A percentile compares a stretch with the other conserved stretches of the same genome.
Conservation (phyloP, 2,888 invertebrate genomes). For the Nesidiocoris tenuis region DNA sequence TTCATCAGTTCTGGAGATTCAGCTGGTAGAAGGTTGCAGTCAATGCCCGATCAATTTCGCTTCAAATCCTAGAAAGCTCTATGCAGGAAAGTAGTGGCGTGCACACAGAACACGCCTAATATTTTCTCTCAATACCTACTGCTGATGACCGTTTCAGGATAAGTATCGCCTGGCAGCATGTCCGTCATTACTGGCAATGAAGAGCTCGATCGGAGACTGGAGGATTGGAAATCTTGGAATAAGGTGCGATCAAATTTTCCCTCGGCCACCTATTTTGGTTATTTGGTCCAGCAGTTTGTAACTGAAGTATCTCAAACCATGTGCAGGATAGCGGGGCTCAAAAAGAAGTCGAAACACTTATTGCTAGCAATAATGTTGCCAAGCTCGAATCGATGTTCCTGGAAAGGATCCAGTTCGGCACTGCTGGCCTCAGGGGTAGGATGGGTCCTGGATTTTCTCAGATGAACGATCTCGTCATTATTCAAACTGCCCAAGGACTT, state of each 20-base stretch:
- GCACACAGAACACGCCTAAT: too few species aligned
- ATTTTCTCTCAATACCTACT: too few species aligned
- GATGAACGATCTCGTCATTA: slow-evolving; percentile 91
- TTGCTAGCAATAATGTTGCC: slow-evolving; percentile 60
- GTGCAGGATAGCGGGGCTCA: slow-evolving; percentile 67
- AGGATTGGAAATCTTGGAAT: slow-evolving; percentile 74
- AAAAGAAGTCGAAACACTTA: slow-evolving; percentile 64
- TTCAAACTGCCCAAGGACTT: slow-evolving; percentile 92
- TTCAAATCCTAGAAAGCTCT: too few species aligned
- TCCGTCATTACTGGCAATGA: slow-evolving; percentile 57
- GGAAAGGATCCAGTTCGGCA: slow-evolving; percentile 79
- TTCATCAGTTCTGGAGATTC: too few species aligned
- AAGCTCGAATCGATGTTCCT: slow-evolving; percentile 66
- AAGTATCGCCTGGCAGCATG: neutral
- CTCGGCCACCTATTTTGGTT: neutral
- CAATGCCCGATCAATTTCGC: too few species aligned
- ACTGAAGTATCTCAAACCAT: too few species aligned
- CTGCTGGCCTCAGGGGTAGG: slow-evolving; percentile 85
- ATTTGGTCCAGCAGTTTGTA: too few species aligned
- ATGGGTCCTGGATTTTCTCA: slow-evolving; percentile 92
- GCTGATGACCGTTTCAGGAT: too few species aligned
- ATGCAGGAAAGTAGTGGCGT: too few species aligned
- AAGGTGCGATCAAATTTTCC: slow-evolving; percentile 53
- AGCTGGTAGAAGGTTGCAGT: too few species aligned
- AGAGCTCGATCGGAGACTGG: slow-evolving; percentile 66